These are phyloP conservation scores for Desoria tigrina DNA, from an alignment of 2,888 invertebrate species.

Conservation along the genomic window DNA sequence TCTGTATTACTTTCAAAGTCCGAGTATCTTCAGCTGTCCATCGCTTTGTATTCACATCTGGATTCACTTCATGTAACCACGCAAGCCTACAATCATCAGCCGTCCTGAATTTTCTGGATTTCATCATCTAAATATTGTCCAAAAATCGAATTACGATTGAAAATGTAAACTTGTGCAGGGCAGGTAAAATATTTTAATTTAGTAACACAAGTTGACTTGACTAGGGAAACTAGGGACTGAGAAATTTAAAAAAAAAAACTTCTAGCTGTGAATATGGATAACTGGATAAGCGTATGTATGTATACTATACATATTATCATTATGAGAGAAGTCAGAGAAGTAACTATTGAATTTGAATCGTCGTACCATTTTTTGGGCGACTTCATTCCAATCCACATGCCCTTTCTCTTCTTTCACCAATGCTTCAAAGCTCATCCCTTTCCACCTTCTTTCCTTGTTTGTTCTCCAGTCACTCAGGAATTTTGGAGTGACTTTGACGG, in stretches of 20 bases:
- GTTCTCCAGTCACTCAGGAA: conserved; percentile 31
- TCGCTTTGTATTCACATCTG: conserved; percentile 30
- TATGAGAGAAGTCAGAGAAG: too few relatives aligned
- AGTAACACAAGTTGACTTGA: too few relatives aligned
- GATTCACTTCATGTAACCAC: conserved; percentile 41
- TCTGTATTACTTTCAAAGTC: conserved; percentile 37
- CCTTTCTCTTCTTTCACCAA: conserved; percentile 28
- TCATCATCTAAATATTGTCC: conserved; percentile 31
- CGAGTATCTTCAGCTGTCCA: conserved; percentile 36
- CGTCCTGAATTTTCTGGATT: conserved; percentile 41
- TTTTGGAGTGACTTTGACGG: conserved; percentile 21
- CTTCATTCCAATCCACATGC: conserved; percentile 37
- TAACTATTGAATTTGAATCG: too few relatives aligned
- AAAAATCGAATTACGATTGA: too few relatives aligned
- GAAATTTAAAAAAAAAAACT: too few relatives aligned
- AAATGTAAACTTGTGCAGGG: too few relatives aligned
- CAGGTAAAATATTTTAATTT: too few relatives aligned
- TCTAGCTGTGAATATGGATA: too few relatives aligned
- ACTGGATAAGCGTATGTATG: too few relatives aligned
- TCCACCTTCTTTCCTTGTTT: conserved; percentile 24
- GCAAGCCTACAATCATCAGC: conserved; percentile 44
- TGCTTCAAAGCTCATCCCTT: conserved; percentile 29
- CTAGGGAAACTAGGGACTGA: too few relatives aligned
- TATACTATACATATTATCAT: too few relatives aligned
- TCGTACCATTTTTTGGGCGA: too few relatives aligned